Conservation (phyloP, 2,888 invertebrate genomes). For the Troides oblongomaculatus region DNA sequence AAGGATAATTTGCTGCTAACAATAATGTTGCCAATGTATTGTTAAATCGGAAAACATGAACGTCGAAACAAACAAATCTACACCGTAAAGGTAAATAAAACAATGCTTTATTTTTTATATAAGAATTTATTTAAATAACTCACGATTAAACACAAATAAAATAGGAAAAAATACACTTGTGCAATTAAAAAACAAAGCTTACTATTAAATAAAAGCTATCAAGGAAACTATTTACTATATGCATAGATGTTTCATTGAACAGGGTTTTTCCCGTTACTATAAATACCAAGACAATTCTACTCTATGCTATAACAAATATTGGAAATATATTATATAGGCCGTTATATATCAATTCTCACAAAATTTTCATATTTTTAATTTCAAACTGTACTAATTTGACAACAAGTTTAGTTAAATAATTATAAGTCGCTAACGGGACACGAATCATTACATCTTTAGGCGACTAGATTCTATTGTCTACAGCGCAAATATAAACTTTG, state of each 20-base stretch:
- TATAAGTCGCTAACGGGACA: background rate
- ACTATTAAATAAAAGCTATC: constrained; percentile 28
- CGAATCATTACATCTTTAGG: constrained; percentile 46
- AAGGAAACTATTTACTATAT: constrained; percentile 30
- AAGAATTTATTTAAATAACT: constrained; percentile 23
- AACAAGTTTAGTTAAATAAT: background rate
- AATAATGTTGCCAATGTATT: background rate
- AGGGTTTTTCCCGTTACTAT: constrained; percentile 12
- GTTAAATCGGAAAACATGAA: background rate
- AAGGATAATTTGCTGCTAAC: background rate
- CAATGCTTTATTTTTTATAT: constrained; percentile 4
- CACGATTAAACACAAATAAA: constrained; percentile 16
- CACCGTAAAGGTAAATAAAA: constrained; percentile 2
- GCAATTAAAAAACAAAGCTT: constrained; percentile 34
- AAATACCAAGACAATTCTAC: background rate
- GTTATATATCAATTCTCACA: background rate
- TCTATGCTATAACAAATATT: background rate
- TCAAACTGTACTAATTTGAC: background rate
- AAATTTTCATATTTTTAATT: background rate
- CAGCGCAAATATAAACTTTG: constrained; percentile 69
- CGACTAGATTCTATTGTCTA: constrained; percentile 65
- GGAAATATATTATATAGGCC: background rate
- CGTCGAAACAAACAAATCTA: background rate
- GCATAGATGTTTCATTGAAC: constrained; percentile 27
- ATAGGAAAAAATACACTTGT: constrained; percentile 36